Base-by-base conservation (phyloP, 2,113 vertebrate species). In the Lycaon pictus region DNA sequence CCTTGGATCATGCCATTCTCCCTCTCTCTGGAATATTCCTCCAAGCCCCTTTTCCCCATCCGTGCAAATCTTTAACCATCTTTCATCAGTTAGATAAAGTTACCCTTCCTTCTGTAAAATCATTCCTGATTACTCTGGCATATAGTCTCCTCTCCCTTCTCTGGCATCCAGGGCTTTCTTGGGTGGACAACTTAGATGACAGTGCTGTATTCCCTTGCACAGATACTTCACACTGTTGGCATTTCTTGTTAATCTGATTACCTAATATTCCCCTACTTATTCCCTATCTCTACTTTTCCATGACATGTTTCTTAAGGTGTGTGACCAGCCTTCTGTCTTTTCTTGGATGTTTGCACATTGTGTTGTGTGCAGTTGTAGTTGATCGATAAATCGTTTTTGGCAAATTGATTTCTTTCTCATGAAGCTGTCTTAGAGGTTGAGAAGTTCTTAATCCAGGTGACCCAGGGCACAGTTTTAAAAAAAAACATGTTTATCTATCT, bases 221-320 rank as follows among this genome's bases (percentile, higher is more conserved):
- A 93, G n/a, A 63, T 69, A 83, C 9, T 60, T 13, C 19, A 3
- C 83, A 48, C 67, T 77, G 7, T 96, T 74, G 56, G 60, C 27
- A 86, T 65, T 3, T 85, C 17, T 87, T 76, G 7, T 96, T 90
- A 76, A 88, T 81, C 62, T 90, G 16, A 13, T 74, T 93, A 62
- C 48, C 56, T 94, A 58, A 94, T 96, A 74, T 90, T 95, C 35
- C 93, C 95, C 6, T 89, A 53, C 87, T 83, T 27, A 63, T 87
- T 58, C 91, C 58, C 12, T 63, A 43, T 89, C 55, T 89, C 58
- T 89, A 35, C 20, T 92, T 13, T 1, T 67, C 65, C 9, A 11
- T 88, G 55, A 74, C 48, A 53, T 93, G 63, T 58, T 90, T 72
- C 37, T 90, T 88, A 74, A 84, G 15, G 53, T 84, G 10, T 91